Percentiles rank a stretch among this genome's conserved stretches.
These are phyloP conservation scores for Rhinopomastus cyanomelas DNA, from an alignment of 2,113 vertebrate species.

Conservation along the genomic window DNA sequence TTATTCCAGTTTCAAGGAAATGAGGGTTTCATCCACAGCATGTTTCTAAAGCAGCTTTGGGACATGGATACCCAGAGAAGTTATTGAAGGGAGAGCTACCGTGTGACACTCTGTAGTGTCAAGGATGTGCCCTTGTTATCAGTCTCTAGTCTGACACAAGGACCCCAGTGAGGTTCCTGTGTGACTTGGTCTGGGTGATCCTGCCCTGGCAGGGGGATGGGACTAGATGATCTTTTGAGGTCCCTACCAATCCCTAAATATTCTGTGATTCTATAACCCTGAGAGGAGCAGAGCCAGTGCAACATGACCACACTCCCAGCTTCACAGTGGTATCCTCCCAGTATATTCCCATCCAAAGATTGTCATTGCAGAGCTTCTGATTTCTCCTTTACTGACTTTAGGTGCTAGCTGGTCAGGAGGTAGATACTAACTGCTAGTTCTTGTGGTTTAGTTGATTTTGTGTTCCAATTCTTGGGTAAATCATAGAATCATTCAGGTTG, in stretches of 20 bases:
- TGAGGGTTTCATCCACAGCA: neutral
- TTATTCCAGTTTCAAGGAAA: neutral
- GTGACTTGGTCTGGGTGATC: too few species aligned
- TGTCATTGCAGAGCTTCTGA: neutral
- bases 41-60: neutral
- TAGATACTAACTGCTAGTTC: neutral
- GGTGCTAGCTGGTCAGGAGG: neutral
- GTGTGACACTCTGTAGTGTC: neutral
- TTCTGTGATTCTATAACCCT: too few species aligned
- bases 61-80: neutral
- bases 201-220: too few species aligned
- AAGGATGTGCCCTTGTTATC: neutral
- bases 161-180: too few species aligned
- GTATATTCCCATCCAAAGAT: neutral
- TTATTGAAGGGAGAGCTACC: neutral
- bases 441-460: neutral
- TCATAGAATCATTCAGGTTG: too few species aligned
- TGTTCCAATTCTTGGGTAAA: neutral
- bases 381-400: neutral
- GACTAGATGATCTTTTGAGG: too few species aligned
- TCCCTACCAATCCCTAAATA: too few species aligned
- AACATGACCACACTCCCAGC: neutral
- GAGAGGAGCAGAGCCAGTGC: neutral
- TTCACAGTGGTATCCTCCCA: neutral
- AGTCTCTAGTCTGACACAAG: neutral